Conservation (phyloP, 2,888 invertebrate species). For the Mimachlamys varia region DNA sequence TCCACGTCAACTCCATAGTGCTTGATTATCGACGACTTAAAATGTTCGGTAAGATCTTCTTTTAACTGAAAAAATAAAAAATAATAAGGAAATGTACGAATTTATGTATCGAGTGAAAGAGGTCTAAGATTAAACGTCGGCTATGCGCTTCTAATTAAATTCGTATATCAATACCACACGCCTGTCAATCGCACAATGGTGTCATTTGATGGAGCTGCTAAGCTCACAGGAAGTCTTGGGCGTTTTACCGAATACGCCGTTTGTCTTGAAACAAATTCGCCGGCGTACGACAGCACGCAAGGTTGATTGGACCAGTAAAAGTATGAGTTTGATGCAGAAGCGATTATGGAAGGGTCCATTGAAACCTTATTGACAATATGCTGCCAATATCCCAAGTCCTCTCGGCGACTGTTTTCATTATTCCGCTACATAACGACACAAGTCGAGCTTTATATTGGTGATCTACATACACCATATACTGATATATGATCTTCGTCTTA, state of each 20-base stretch:
- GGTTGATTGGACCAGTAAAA: background rate
- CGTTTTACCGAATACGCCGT: background rate
- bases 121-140: slow-evolving; percentile 21
- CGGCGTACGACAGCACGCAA: background rate
- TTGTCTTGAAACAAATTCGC: slow-evolving; percentile 3
- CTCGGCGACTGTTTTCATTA: background rate
- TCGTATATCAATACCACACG: background rate
- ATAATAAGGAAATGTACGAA: slow-evolving; percentile 36
- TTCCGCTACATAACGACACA: background rate
- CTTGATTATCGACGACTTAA: slow-evolving; percentile 65
- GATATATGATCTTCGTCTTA: background rate
- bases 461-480: background rate
- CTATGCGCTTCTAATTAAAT: background rate
- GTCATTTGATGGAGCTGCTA: background rate
- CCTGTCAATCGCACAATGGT: background rate
- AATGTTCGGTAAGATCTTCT: slow-evolving; percentile 63
- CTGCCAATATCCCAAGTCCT: background rate
- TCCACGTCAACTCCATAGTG: slow-evolving; percentile 72
- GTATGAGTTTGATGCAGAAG: slow-evolving; percentile 24
- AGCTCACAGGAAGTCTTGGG: background rate
- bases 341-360: background rate
- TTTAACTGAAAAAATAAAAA: slow-evolving; percentile 62
- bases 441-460: background rate
- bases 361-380: slow-evolving; percentile 36
- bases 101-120: slow-evolving; percentile 11